Evolutionary conservation across 2,113 vertebrate genomes (phyloP).

Genomic region (Eublepharis macularius): DNA sequence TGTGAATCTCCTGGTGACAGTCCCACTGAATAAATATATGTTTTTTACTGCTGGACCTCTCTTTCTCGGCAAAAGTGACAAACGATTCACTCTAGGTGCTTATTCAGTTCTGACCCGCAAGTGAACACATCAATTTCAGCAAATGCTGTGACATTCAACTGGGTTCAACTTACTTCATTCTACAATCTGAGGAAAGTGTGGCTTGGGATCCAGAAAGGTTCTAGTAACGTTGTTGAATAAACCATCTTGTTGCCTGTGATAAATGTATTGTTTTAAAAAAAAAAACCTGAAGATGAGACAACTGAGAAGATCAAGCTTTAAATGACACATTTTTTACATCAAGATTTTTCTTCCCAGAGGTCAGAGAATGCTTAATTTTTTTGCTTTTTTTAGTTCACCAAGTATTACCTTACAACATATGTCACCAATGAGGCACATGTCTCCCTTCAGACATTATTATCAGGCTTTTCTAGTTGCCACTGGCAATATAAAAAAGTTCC

Average conservation of each 20-base stretch:
- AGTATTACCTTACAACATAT: not conserved
- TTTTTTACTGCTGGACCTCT: conserved; percentile 49
- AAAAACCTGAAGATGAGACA: conserved; percentile 39
- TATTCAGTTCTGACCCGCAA: conserved; percentile 57
- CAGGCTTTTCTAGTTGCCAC: not conserved
- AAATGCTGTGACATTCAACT: conserved; percentile 57
- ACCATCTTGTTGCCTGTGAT: conserved; percentile 8
- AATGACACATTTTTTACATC: conserved; percentile 23
- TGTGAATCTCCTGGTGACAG: conserved; percentile 43
- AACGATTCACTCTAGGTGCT: conserved; percentile 47
- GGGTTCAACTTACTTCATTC: conserved; percentile 34
- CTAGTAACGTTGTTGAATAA: conserved; percentile 21
- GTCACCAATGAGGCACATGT: not conserved
- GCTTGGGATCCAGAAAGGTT: conserved; percentile 31
- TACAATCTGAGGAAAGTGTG: conserved; percentile 39
- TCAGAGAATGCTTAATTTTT: not conserved
- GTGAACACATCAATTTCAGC: conserved; percentile 52
- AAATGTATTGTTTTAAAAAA: not conserved
- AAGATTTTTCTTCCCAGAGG: conserved; percentile 17
- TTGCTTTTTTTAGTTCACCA: not conserved
- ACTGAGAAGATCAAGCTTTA: not conserved
- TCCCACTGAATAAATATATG: conserved; percentile 36
- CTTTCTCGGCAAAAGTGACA: conserved; percentile 52
- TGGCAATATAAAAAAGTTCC: not conserved
- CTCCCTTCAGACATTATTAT: not conserved